Evolutionary conservation across 2,113 vertebrate species (phyloP).

Genomic region (Nymphicus hollandicus): DNA sequence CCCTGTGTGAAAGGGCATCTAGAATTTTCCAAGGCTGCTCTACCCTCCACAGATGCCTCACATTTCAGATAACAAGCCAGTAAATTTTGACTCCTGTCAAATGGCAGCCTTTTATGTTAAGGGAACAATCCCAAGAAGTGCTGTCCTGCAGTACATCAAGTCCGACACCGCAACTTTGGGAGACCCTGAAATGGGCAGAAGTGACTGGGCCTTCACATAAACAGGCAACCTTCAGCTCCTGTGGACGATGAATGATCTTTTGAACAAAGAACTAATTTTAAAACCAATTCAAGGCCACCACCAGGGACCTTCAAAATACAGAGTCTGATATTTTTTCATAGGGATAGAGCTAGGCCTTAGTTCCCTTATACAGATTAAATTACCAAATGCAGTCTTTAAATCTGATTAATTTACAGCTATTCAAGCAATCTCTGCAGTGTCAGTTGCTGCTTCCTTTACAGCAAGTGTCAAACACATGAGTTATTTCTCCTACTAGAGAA

Average conservation of each 20-base stretch:
- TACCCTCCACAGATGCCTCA: neutral
- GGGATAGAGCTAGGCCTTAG: neutral
- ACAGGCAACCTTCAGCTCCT: neutral
- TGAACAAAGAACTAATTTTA: conserved; percentile 44
- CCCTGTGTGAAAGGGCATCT: neutral
- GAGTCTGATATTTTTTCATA: neutral
- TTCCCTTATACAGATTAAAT: conserved; percentile 35
- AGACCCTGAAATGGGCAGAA: conserved; percentile 23
- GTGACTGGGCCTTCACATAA: neutral
- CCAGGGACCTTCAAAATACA: neutral
- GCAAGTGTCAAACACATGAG: conserved; percentile 32
- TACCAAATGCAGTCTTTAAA: conserved; percentile 38
- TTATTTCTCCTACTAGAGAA: conserved; percentile 42
- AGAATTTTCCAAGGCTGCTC: conserved; percentile 32
- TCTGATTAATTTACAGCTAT: conserved; percentile 60
- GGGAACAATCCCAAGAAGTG: neutral
- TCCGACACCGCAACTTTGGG: neutral
- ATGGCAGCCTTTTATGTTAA: neutral
- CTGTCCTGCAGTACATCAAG: conserved; percentile 18
- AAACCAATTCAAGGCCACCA: conserved; percentile 37
- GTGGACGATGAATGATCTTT: conserved; percentile 14
- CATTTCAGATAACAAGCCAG: neutral
- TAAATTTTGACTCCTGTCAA: conserved; percentile 47
- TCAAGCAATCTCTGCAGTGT: conserved; percentile 6
- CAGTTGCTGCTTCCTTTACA: conserved; percentile 24